Percentiles rank a stretch among this genome's conserved stretches.
Conservation (phyloP, 2,113 vertebrate genomes). For the Raphicerus campestris region DNA sequence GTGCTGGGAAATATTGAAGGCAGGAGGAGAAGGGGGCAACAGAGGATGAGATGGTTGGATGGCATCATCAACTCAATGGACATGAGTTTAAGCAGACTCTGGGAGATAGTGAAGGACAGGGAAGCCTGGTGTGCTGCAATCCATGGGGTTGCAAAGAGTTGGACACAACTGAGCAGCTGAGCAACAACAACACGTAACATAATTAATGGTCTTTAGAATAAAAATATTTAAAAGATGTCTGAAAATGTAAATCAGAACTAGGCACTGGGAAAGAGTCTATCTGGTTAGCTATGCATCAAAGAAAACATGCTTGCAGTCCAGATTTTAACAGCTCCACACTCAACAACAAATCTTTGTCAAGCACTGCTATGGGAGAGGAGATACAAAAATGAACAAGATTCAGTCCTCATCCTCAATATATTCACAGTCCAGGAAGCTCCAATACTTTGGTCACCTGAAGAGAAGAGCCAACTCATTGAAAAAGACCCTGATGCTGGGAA, state of each 20-base stretch:
- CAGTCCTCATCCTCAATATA: not conserved
- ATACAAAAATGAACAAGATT: conserved; percentile 18
- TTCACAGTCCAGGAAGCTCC: not conserved
- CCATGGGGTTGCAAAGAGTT: not conserved
- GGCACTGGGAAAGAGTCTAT: not conserved
- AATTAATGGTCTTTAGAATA: not conserved
- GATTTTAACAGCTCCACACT: not conserved
- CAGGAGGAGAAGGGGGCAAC: not conserved
- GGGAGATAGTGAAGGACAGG: not conserved
- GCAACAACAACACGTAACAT: not conserved
- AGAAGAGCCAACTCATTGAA: not conserved
- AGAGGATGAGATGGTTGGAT: not conserved
- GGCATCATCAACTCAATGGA: not conserved
- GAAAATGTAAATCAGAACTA: conserved; percentile 29
- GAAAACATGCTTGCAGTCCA: conserved; percentile 7
- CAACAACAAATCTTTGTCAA: conserved; percentile 25
- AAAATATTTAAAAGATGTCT: conserved; percentile 13
- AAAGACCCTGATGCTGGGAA: not conserved
- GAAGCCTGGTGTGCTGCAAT: not conserved
- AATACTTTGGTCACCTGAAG: not conserved
- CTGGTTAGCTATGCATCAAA: not conserved
- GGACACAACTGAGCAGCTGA: not conserved
- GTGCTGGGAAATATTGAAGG: not conserved
- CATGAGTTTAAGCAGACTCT: not conserved
- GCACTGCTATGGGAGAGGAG: not conserved